Evolutionary conservation across 2,888 invertebrate species (phyloP).

Genomic region (Lacanobia wlatinum): DNA sequence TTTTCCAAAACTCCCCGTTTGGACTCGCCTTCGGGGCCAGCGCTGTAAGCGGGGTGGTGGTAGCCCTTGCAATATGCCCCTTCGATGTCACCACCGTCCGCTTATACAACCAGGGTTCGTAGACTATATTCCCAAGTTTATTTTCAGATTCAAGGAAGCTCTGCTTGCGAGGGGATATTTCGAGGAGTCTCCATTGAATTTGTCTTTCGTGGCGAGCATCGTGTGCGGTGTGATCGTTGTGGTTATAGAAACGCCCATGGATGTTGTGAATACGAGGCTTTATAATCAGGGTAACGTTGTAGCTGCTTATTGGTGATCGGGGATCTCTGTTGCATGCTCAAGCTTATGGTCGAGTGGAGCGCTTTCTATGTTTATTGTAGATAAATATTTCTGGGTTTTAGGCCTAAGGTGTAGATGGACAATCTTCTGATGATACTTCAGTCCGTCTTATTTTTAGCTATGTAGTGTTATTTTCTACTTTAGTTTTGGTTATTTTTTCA

Average conservation of each 20-base stretch:
- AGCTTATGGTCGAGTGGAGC: conserved; percentile 31
- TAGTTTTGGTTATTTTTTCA: not conserved
- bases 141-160: conserved; percentile 83
- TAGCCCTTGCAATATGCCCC: conserved; percentile 95
- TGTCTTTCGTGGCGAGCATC: conserved; percentile 94
- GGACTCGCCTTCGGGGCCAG: conserved; percentile 91
- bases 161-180: conserved; percentile 79
- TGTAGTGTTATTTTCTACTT: not conserved
- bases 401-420: not conserved
- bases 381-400: not conserved
- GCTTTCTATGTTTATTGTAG: conserved; percentile 16
- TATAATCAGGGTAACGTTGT: conserved; percentile 95
- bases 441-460: not conserved
- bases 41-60: conserved; percentile 94
- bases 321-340: conserved; percentile 35
- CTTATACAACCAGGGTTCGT: conserved; percentile 96
- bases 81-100: conserved; percentile 97
- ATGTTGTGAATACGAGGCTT: conserved; percentile 95
- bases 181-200: conserved; percentile 90
- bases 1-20: conserved; percentile 80
- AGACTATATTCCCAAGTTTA: conserved; percentile 50
- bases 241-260: conserved; percentile 96
- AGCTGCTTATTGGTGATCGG: conserved; percentile 37
- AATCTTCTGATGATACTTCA: not conserved
- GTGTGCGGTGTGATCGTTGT: conserved; percentile 94